phyloP scores from a whole-genome alignment of 2,797 vertebrate species.

The Peromyscus melanophrys region DNA sequence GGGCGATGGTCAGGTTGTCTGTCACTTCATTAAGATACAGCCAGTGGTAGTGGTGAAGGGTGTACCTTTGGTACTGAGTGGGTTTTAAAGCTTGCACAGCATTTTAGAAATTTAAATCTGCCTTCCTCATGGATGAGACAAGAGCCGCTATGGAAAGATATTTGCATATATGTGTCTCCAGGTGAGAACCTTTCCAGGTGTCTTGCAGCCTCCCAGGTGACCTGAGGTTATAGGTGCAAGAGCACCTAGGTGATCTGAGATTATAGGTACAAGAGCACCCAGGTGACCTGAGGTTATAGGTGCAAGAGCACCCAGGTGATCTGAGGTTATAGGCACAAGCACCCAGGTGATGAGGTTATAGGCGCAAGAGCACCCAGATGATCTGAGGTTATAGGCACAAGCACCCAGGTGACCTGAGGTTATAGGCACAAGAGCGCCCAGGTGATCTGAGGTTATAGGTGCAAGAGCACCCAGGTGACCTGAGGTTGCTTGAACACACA shows the following conservation, averaged over 20 bases:
- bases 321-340: background rate
- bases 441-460: background rate
- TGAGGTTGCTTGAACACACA: background rate
- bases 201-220: background rate
- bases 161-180: background rate
- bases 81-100: background rate
- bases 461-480: background rate
- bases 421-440: background rate
- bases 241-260: background rate
- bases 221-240: background rate
- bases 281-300: background rate
- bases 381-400: background rate
- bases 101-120: background rate
- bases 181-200: background rate
- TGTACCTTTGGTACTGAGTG: background rate
- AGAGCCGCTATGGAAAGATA: background rate
- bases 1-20: fast-evolving
- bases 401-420: background rate
- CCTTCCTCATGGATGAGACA: background rate
- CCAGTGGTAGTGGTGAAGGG: background rate
- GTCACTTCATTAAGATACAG: background rate
- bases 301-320: background rate
- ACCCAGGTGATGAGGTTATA: too few relatives aligned
- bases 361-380: background rate
- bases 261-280: background rate